phyloP scores from a whole-genome alignment of 1,140 invertebrate species.

The Xylocopa sonorina region DNA sequence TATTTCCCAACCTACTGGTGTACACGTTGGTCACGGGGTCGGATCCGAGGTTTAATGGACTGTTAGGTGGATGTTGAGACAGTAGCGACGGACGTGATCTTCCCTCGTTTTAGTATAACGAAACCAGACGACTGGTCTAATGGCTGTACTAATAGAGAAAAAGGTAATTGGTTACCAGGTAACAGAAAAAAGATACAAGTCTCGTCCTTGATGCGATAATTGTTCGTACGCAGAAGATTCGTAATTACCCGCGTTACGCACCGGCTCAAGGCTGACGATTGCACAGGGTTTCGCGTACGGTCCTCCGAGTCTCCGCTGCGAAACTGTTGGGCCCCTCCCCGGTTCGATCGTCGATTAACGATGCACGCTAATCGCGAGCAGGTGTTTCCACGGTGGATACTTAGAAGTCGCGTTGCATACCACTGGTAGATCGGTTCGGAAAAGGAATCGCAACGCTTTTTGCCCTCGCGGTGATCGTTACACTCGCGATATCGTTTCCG shows the following conservation, averaged over 20 bases:
- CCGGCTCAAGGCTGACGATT: slow-evolving; percentile 29
- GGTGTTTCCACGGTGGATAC: slow-evolving; percentile 39
- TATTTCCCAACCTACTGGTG: too few relatives aligned
- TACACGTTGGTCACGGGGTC: too few relatives aligned
- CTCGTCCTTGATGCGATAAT: slow-evolving; percentile 8
- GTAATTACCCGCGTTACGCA: slow-evolving; percentile 17
- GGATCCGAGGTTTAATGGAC: not conserved
- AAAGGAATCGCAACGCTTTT: slow-evolving; percentile 51
- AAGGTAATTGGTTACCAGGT: slow-evolving; percentile 14
- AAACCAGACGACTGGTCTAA: slow-evolving; percentile 4
- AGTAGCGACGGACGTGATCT: not conserved
- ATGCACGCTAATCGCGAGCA: slow-evolving; percentile 47
- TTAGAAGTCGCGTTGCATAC: slow-evolving; percentile 18
- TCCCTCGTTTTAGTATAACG: not conserved
- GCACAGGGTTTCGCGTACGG: not conserved
- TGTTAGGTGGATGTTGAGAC: not conserved
- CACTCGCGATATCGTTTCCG: slow-evolving; percentile 53
- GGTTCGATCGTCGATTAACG: slow-evolving; percentile 20
- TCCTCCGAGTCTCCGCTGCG: too few relatives aligned
- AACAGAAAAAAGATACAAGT: not conserved
- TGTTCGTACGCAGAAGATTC: not conserved
- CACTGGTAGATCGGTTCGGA: slow-evolving; percentile 30
- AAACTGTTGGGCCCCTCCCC: too few relatives aligned
- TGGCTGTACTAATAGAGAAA: slow-evolving; percentile 10
- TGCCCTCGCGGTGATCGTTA: slow-evolving; percentile 53